A percentile compares a stretch with the other conserved stretches of the same genome.
Conservation (phyloP, 2,888 invertebrate genomes). For the Himalopsyche kuldschensis region DNA sequence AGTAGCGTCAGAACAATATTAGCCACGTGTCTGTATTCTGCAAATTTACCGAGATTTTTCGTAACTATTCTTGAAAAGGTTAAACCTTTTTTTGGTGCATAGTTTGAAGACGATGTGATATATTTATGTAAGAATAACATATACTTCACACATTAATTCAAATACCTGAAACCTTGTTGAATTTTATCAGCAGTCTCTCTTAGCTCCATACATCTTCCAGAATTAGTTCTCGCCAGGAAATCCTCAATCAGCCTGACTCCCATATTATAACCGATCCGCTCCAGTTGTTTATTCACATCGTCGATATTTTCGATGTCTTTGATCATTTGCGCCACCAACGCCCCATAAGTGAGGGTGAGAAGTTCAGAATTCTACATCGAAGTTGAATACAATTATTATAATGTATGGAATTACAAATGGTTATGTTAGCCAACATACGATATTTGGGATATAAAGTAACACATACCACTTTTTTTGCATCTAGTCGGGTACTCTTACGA, state of each 20-base stretch:
- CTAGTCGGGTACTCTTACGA: constrained; percentile 68
- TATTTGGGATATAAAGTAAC: background rate
- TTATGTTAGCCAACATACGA: background rate
- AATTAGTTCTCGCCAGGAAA: constrained; percentile 88
- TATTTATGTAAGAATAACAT: background rate
- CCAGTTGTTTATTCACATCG: constrained; percentile 96
- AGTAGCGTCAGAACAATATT: no score
- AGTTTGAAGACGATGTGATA: no score
- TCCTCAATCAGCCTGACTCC: constrained; percentile 97
- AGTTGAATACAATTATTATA: background rate
- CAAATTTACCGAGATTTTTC: no score
- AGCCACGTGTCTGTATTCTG: no score
- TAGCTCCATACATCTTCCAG: constrained; percentile 91
- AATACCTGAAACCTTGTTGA: constrained; percentile 71
- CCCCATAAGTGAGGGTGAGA: constrained; percentile 96
- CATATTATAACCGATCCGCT: constrained; percentile 97
- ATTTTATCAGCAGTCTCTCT: constrained; percentile 96
- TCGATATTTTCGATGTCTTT: constrained; percentile 96
- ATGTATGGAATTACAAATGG: background rate
- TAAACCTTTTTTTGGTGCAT: no score
- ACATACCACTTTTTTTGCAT: constrained; percentile 78
- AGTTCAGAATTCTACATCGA: constrained; percentile 85
- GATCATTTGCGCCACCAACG: constrained; percentile 93
- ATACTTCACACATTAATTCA: background rate
- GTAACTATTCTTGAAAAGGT: no score